Evolutionary conservation across 2,113 vertebrate species (phyloP), one percentile per base, ranked within the genome.

Genomic region (Pollimyrus isidori): DNA sequence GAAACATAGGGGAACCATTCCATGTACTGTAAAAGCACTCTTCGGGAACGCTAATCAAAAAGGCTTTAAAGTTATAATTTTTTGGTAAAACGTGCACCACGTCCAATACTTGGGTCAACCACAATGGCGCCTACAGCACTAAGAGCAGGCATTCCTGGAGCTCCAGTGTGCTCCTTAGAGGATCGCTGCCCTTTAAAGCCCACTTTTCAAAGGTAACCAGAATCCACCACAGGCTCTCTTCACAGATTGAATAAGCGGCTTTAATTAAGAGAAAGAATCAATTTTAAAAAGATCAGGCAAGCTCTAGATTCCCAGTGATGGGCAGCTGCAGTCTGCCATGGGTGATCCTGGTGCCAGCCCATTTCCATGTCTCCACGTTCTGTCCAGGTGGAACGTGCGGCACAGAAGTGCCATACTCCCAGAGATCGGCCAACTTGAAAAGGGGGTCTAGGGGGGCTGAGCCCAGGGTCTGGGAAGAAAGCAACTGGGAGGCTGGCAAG

Each of bases 401-500:
- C 2, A 1, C 4, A 42, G 35, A 26, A 65, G 45, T 45, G 45
- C 45, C 21, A 49, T 80, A 23, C 35, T 30, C 26, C 23, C 45
- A 52, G 48, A 52, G 26, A 6, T 82, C 15, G 45, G 26, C 50
- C 49, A n/a, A 9, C 21, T 89, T 23, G 45, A 84, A 26, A 88
- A 88, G 56, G 58, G 3, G 30, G 80, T 85, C 82, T 35, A 19
- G 82, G 39, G 35, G 53, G 45, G 90, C 56, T 19, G 6, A 53
- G 49, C 45, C 42, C n/a, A 49, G 87, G 46, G 90, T 94, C 89
- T 89, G 90, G 89, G 88, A 92, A 89, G 65, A 91, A 90, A 92
- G 92, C 82, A 92, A 90, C 86, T 49, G 90, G 90, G 92, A 90
- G 90, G 92, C 90, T 3, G 91, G 91, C 91, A 90, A 90, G 92